Base-by-base conservation (phyloP, 2,113 vertebrate genomes). In the Channa maculata region DNA sequence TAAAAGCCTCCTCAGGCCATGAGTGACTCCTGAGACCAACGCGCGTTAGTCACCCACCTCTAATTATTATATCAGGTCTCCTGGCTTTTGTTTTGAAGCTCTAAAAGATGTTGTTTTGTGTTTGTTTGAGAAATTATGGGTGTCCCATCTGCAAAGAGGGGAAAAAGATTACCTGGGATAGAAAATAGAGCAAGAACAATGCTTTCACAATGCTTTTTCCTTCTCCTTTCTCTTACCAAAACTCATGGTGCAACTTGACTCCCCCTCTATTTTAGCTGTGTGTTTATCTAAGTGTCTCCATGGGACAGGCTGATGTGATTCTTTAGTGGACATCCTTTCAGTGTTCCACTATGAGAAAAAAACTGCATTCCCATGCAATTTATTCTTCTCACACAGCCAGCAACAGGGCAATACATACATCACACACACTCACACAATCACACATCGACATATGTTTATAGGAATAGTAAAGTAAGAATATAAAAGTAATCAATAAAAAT, bases 271-370 rank as follows among this genome's bases (percentile, higher is more conserved):
- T 92, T 92, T 86, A 89, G 78, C 79, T 70, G 50, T 80, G 92
- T 93, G 92, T 94, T 95, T 94, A 92, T 91, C 92, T 90, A 93
- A 92, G 83, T 59, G 87, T 93, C 93, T 92, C 92, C 66, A 79
- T 77, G 92, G 93, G 90, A 92, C 86, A 66, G 85, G 61, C 88
- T 59, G 86, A 86, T 85, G 83, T 65, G 88, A 84, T 82, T 92
- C 85, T 90, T 93, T 83, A 82, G 83, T 81, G 82, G 88, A 87
- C 89, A 77, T 89, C 90, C 86, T 91, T 95, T 92, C 86, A 89
- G 68, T 15, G 75, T 75, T 84, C 55, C 75, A 68, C 86, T 54
- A 82, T 90, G 86, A 91, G 86, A 86, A 73, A 86, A 77, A 72
- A 69, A 44, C 67, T 77, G 70, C 83, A 85, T 86, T 94, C 88